Conservation (phyloP, 1,140 invertebrate genomes). For the Orchestia grillus region DNA sequence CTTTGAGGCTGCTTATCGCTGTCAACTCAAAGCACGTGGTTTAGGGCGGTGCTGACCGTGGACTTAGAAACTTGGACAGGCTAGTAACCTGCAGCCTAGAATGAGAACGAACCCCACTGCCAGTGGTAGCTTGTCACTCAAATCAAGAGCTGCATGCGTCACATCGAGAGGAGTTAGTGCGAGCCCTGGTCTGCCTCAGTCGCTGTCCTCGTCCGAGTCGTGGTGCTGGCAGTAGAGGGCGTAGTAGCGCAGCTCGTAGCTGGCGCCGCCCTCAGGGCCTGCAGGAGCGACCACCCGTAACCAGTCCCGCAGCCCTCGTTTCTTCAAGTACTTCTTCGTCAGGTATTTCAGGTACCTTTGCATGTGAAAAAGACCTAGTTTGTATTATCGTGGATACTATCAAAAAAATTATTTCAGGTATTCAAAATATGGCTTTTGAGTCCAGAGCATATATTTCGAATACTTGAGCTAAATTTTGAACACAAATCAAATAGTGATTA, state of each 20-base stretch:
- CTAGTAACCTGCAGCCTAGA: too few relatives aligned
- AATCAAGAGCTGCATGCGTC: not conserved
- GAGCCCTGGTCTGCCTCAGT: constrained; percentile 69
- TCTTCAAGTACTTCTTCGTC: constrained; percentile 99
- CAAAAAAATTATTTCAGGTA: not conserved
- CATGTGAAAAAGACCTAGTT: constrained; percentile 57
- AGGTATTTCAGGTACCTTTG: constrained; percentile 96
- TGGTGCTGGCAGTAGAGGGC: constrained; percentile 98
- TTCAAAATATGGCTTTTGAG: not conserved
- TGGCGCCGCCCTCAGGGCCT: constrained; percentile 80
- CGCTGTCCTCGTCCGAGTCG: constrained; percentile 84
- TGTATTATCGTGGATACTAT: not conserved
- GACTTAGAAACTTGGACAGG: too few relatives aligned
- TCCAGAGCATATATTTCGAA: not conserved
- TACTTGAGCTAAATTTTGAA: too few relatives aligned
- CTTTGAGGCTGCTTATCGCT: too few relatives aligned
- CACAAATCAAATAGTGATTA: too few relatives aligned
- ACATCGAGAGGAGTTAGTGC: not conserved
- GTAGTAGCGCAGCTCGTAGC: constrained; percentile 99
- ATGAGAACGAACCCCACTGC: too few relatives aligned
- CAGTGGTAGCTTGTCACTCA: not conserved
- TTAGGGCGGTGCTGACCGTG: too few relatives aligned
- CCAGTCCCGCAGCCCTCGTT: constrained; percentile 98
- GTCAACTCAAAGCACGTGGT: too few relatives aligned
- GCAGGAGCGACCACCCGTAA: constrained; percentile 92